Base-by-base conservation (phyloP, 1,140 invertebrate genomes). In the Polyergus mexicanus region DNA sequence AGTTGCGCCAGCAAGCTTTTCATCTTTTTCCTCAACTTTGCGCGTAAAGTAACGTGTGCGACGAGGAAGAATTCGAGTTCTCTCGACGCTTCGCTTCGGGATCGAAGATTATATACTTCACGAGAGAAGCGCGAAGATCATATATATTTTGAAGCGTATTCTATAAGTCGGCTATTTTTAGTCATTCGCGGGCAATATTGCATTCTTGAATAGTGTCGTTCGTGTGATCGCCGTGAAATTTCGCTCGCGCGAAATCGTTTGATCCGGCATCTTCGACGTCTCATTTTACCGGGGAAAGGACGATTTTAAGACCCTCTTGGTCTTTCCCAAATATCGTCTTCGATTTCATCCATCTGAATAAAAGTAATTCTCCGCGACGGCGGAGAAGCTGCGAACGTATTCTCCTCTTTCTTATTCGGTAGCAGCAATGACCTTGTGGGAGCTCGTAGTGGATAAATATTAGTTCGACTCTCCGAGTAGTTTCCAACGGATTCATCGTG, bases 401-500 rank as follows among this genome's bases (percentile, higher is more conserved):
- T 13, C 22, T 35, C 19, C 16, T 25, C 25, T 28, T 22, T 28
- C 66, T 69, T 25, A 54, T 25, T 16, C 54, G 25, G 3, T 11
- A 22, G 25, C 51, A 60, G 66, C 25, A 1, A 71, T 51, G 22
- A 47, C 77, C 65, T 72, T 72, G 35, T 58, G 69, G 22, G 41
- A 84, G 22, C 69, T 35, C 69, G 51, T 58, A 77, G 75, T 85
- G 72, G 77, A 85, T 88, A 90, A 88, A 86, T 90, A 90, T 90
- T 88, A 85, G 71, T 85, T 86, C 60, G 80, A 65, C 56, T 77
- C 58, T 25, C 56, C 25, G 47, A 81, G 16, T 7, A 32, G 47
- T 19, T 81, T 81, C 7, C 47, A 16, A 69, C 10, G 25, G 28
- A 47, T 65, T n/a, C 8, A 32, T 68, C 75, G 69, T 35, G 66